Conservation (phyloP, 2,888 invertebrate species). For the Amiota communis region DNA sequence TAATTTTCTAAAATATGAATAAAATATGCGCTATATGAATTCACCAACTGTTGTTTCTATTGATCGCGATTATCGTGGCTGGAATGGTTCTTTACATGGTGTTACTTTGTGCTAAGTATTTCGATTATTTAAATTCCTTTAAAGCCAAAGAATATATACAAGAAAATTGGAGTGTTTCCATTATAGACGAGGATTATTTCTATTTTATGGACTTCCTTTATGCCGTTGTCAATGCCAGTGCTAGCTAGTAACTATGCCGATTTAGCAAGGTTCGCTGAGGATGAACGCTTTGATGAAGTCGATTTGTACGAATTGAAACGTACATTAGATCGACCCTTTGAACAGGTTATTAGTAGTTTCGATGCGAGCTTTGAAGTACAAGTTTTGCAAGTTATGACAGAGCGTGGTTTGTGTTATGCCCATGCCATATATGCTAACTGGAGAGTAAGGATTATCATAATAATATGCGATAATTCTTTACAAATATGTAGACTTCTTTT, state of each 20-base stretch:
- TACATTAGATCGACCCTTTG: conserved; percentile 60
- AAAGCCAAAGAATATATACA: conserved; percentile 67
- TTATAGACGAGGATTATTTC: conserved; percentile 71
- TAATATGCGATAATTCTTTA: neutral
- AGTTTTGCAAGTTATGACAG: conserved; percentile 76
- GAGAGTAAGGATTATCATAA: conserved; percentile 48
- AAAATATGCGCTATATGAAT: conserved; percentile 58
- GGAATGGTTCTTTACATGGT: conserved; percentile 71
- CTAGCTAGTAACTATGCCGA: conserved; percentile 70
- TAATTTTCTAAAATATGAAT: neutral
- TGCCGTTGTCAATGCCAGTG: conserved; percentile 74
- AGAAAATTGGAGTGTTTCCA: conserved; percentile 72
- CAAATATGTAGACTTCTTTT: neutral
- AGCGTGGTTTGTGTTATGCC: conserved; percentile 79
- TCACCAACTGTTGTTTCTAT: conserved; percentile 71
- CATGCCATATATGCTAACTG: conserved; percentile 60
- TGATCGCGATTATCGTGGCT: conserved; percentile 71
- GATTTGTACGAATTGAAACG: conserved; percentile 71
- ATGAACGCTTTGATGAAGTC: conserved; percentile 71
- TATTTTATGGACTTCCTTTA: conserved; percentile 74
- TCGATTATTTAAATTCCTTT: conserved; percentile 66
- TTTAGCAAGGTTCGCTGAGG: conserved; percentile 72
- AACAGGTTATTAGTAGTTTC: conserved; percentile 63
- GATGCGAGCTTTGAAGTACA: conserved; percentile 58
- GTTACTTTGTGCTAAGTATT: conserved; percentile 71